These are phyloP conservation scores for Gonatopus flavifemur DNA, from an alignment of 1,140 invertebrate genomes.

Conservation along the genomic window DNA sequence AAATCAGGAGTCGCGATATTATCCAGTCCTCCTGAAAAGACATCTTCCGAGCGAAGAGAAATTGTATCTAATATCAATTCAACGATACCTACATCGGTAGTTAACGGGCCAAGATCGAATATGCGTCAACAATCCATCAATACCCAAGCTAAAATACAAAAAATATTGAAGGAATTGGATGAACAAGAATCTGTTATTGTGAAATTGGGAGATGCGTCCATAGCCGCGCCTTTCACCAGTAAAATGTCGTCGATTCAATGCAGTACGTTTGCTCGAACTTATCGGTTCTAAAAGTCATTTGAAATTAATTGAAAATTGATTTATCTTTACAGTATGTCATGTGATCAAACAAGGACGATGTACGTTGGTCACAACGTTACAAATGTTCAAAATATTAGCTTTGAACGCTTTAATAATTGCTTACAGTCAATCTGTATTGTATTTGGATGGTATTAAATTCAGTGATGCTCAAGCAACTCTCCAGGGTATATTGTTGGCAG, in stretches of 20 bases:
- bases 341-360: conserved; percentile 99
- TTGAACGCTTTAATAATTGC: conserved; percentile 97
- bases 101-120: conserved; percentile 36
- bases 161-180: conserved; percentile 87
- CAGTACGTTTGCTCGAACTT: conserved; percentile 66
- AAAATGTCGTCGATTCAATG: conserved; percentile 96
- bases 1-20: conserved; percentile 86
- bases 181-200: conserved; percentile 90
- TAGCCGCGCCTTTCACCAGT: conserved; percentile 98
- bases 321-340: conserved; percentile 83
- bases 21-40: conserved; percentile 78
- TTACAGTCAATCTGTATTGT: conserved; percentile 98
- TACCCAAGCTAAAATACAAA: conserved; percentile 66
- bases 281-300: background rate
- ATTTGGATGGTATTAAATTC: conserved; percentile 97
- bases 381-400: conserved; percentile 99
- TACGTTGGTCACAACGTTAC: conserved; percentile 96
- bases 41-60: conserved; percentile 43
- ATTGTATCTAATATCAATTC: conserved; percentile 19
- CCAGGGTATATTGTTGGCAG: conserved; percentile 90
- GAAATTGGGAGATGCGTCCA: conserved; percentile 96
- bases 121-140: conserved; percentile 43
- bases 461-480: conserved; percentile 96
- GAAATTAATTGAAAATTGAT: conserved; percentile 1
- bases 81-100: conserved; percentile 30